A percentile compares a stretch with the other conserved stretches of the same genome.
Evolutionary conservation across 2,113 vertebrate species (phyloP).

Genomic region (Antennarius striatus): DNA sequence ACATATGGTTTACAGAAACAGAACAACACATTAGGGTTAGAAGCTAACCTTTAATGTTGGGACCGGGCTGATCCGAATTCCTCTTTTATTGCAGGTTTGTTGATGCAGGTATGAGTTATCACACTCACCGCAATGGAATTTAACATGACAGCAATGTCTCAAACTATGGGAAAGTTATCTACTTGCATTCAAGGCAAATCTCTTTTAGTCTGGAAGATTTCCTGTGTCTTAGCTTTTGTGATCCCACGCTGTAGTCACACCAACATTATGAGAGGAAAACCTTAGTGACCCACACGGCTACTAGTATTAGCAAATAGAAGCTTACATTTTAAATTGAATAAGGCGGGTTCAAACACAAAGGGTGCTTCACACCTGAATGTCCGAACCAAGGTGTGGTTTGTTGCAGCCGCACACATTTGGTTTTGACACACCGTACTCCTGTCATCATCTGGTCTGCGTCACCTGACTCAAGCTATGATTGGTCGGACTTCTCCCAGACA

Average conservation of each 20-base stretch:
- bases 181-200: constrained; percentile 40
- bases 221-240: constrained; percentile 53
- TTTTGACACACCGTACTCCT: too few species aligned
- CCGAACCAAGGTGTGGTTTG: too few species aligned
- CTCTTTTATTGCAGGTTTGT: constrained; percentile 32
- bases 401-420: too few species aligned
- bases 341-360: too few species aligned
- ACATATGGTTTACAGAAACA: constrained; percentile 48
- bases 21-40: constrained; percentile 55
- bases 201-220: constrained; percentile 59
- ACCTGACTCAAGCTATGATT: too few species aligned
- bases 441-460: too few species aligned
- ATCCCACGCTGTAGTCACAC: constrained; percentile 56
- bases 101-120: constrained; percentile 5
- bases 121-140: constrained; percentile 6
- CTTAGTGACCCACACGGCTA: too few species aligned
- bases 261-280: neutral
- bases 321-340: too few species aligned
- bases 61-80: constrained; percentile 25
- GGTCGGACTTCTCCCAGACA: too few species aligned
- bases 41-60: constrained; percentile 40
- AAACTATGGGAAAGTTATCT: constrained; percentile 39
- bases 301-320: too few species aligned
- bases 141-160: neutral
- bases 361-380: too few species aligned